Evolutionary conservation across 2,888 invertebrate genomes (phyloP).

Genomic region (Diadegma fenestrale): DNA sequence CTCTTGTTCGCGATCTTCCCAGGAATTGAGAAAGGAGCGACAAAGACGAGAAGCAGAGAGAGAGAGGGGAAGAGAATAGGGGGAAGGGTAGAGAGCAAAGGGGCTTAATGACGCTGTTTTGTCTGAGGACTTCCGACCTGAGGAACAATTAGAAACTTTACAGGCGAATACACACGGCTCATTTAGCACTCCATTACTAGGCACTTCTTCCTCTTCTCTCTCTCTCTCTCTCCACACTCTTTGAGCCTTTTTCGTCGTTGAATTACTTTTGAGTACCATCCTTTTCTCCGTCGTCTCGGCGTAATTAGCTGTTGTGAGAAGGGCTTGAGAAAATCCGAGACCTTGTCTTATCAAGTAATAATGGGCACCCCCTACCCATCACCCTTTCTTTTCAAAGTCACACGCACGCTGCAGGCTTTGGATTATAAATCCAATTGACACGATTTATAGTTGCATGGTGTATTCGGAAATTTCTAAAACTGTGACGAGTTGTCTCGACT

Average conservation of each 20-base stretch:
- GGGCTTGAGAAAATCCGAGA: conserved; percentile 9
- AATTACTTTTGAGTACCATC: neutral
- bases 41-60: conserved; percentile 16
- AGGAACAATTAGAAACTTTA: conserved; percentile 61
- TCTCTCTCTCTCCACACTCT: conserved; percentile 3
- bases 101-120: conserved; percentile 67
- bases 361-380: neutral
- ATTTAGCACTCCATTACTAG: conserved; percentile 46
- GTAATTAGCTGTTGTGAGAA: conserved; percentile 36
- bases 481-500: neutral
- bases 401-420: neutral
- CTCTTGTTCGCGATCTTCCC: conserved; percentile 18
- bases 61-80: conserved; percentile 18
- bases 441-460: neutral
- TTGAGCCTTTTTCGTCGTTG: neutral
- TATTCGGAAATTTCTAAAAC: neutral
- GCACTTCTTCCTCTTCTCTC: conserved; percentile 21
- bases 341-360: conserved; percentile 13
- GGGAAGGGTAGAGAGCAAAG: conserved; percentile 13
- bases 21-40: conserved; percentile 4
- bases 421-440: neutral
- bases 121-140: conserved; percentile 66
- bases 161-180: conserved; percentile 44
- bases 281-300: conserved; percentile 10
- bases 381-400: neutral